Evolutionary conservation across 2,797 vertebrate species (phyloP), one percentile per base, ranked within the genome.

Genomic region (Forpus xanthops): DNA sequence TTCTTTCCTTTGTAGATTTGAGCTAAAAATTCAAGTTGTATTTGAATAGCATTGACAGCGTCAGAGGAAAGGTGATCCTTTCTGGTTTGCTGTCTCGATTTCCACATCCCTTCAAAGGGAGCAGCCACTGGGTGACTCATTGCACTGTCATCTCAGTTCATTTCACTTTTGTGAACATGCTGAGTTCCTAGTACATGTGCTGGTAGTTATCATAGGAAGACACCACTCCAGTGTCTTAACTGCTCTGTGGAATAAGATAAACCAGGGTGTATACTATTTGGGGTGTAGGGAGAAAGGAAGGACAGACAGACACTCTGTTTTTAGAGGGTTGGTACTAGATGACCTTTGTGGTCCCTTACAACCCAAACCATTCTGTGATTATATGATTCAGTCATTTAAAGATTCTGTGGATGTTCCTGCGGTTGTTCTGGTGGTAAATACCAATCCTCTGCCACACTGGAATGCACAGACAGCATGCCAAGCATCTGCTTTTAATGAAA

Each of bases 381-480:
- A 35, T 35, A 35, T 35, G 55, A 58, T 35, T 47, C 44, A 77
- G 41, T 33, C 58, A 33, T 56, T 77, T 58, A 65, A 85, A 65
- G 45, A 66, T 31, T n/a, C 45, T 0, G 0, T 58, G 45, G n/a
- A 50, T 39, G 11, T 53, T 93, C 28, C 52, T 62, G 50, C 28
- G 12, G 28, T 68, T 75, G 58, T 93, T 94, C 68, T 42, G 70
- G 20, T 67, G 70, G 75, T 86, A 84, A 89, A 87, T 37, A n/a
- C 23, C 1, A 5, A 60, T 78, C 39, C n/a, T 74, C 35, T 87
- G 76, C 47, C 4, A 1, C 0, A 2, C 55, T 80, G 71, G 87
- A 93, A 93, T 81, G 73, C 73, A 39, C 37, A 80, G 50, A 16
- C 49, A 42, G 71, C 76, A 86, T 35, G 35, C 75, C 25, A 35